phyloP scores from a whole-genome alignment of 2,113 vertebrate species.

The Progne subis region DNA sequence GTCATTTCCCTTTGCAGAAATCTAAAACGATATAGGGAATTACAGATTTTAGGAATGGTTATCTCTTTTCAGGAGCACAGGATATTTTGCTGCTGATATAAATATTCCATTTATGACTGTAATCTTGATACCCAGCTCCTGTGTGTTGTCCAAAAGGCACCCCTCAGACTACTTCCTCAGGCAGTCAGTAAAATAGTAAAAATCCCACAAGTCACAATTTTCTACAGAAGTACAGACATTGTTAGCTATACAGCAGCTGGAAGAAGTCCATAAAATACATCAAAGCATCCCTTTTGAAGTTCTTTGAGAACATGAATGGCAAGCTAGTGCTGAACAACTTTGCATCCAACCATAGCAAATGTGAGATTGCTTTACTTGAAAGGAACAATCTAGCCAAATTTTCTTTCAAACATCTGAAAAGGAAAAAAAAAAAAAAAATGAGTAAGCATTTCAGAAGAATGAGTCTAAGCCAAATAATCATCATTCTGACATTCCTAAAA shows the following conservation, averaged over 20 bases:
- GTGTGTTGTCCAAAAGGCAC: background rate
- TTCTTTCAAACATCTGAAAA: slow-evolving; percentile 41
- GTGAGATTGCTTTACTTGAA: slow-evolving; percentile 25
- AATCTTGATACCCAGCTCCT: background rate
- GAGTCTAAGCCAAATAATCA: background rate
- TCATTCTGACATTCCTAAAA: slow-evolving; percentile 19
- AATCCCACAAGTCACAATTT: background rate
- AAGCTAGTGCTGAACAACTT: slow-evolving; percentile 7
- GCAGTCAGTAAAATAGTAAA: background rate
- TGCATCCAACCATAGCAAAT: background rate
- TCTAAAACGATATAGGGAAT: background rate
- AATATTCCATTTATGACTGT: background rate
- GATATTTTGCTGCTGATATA: background rate
- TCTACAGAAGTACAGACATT: background rate
- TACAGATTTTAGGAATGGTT: background rate
- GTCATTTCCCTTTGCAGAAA: background rate
- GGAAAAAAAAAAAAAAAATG: background rate
- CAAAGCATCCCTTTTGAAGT: slow-evolving; percentile 27
- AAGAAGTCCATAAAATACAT: slow-evolving; percentile 24
- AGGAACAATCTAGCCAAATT: slow-evolving; percentile 37
- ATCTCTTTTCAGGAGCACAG: background rate
- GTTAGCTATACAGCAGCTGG: background rate
- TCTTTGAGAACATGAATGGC: slow-evolving; percentile 29
- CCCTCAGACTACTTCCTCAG: background rate
- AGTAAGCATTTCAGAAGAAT: slow-evolving; percentile 37